Base-by-base conservation (phyloP, 1,140 invertebrate species). In the Agrypnia vestita region DNA sequence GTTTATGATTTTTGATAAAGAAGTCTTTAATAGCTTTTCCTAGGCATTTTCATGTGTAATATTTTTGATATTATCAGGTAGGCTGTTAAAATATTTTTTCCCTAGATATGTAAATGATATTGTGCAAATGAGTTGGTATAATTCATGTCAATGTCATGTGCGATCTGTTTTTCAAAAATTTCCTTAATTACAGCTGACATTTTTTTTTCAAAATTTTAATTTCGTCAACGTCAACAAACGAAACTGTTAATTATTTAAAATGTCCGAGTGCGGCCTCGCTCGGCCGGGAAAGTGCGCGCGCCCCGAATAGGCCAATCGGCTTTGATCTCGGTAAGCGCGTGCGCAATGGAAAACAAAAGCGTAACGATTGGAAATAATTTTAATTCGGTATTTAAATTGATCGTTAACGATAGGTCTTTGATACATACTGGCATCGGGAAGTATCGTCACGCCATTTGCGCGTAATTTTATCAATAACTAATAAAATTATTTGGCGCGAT, bases 301-400 rank as follows among this genome's bases (percentile, higher is more conserved):
- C 35, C 46, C 53, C 55, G 17, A 46, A 53, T 35, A 47, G 49
- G 25, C 47, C 76, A 69, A 47, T 56, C 47, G 47, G 76, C 76
- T 78, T 78, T 78, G 76, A 78, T 78, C 76, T 78, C 62, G n/a
- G 10, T 35, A 35, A 12, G 53, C 53, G 73, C 43, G 15, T 19
- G 61, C 51, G 46, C 59, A 62, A 55, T 44, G 59, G 56, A 35
- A 76, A 76, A 76, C 59, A 76, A 62, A 76, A 47, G 74, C 49
- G 59, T 56, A n/a, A 35, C 56, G 44, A 76, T 78, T 17, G 15
- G 61, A 62, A 53, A 76, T 78, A 17, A 56, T 78, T 53, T 47
- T 17, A 78, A 69, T 78, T 78, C 51, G 64, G 49, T 69, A 78
- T 69, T 78, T 78, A 67, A 78, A 78, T 78, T 78, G 76, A 51